These are phyloP conservation scores for Eupithecia vulgata DNA, from an alignment of 2,888 invertebrate species.

Conservation along the genomic window DNA sequence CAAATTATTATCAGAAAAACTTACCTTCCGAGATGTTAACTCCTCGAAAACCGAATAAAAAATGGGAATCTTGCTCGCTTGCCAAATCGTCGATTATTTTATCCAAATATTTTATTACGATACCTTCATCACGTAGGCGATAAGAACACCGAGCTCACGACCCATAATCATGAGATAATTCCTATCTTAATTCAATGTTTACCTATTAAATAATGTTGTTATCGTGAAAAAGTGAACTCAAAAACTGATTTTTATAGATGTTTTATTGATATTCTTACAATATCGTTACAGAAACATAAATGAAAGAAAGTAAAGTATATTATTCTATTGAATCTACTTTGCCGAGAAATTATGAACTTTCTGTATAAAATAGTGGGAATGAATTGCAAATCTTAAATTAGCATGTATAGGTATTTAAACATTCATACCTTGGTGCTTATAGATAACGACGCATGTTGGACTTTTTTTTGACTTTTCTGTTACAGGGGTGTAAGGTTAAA, in stretches of 20 bases:
- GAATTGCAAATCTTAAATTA: slow-evolving; percentile 1
- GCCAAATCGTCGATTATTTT: slow-evolving; percentile 3
- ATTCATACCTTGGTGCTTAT: background rate
- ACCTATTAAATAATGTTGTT: background rate
- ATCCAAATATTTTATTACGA: slow-evolving; percentile 39
- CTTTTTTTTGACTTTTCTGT: background rate
- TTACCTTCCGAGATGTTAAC: slow-evolving; percentile 12
- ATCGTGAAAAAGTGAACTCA: slow-evolving; percentile 9
- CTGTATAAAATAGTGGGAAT: background rate
- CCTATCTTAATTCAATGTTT: background rate
- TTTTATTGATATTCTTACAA: background rate
- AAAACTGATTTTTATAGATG: slow-evolving; percentile 15
- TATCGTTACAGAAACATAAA: background rate
- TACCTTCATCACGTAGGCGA: slow-evolving; percentile 63
- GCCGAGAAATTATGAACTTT: background rate
- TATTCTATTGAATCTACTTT: background rate
- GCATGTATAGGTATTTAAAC: background rate
- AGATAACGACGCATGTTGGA: background rate
- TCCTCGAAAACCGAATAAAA: slow-evolving; percentile 15
- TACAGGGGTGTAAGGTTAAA: background rate
- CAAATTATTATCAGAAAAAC: background rate
- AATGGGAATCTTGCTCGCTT: slow-evolving; percentile 1
- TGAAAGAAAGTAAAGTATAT: background rate
- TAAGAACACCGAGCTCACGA: slow-evolving; percentile 51
- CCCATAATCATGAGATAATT: slow-evolving; percentile 44